phyloP scores from a whole-genome alignment of 2,888 invertebrate genomes.

The Ennomos fuscantarius region DNA sequence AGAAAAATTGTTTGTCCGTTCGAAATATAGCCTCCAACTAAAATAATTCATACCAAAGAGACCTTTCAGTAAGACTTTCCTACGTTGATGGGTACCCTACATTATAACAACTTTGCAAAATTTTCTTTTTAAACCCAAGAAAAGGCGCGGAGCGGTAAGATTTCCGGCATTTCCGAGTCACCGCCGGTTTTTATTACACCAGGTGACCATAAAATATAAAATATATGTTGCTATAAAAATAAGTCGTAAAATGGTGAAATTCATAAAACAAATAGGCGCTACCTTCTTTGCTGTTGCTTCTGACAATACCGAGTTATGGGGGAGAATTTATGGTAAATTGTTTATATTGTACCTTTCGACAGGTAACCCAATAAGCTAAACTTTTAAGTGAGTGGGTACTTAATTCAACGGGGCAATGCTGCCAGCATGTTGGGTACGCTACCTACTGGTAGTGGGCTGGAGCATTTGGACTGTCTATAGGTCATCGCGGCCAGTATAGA shows the following conservation, averaged over 20 bases:
- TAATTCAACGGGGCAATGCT: too few species aligned
- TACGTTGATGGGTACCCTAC: too few species aligned
- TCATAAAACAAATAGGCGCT: slow-evolving; percentile 56
- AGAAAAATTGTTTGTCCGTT: too few species aligned
- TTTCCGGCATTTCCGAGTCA: slow-evolving; percentile 44
- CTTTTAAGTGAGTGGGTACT: neutral
- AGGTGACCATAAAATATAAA: slow-evolving; percentile 65
- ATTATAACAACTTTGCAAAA: slow-evolving; percentile 26
- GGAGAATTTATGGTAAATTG: slow-evolving; percentile 40
- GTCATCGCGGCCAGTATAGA: too few species aligned
- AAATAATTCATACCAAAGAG: too few species aligned
- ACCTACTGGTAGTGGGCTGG: too few species aligned
- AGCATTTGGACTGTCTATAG: too few species aligned
- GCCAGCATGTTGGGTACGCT: too few species aligned
- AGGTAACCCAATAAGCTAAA: slow-evolving; percentile 17
- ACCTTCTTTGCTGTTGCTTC: slow-evolving; percentile 31
- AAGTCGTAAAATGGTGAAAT: slow-evolving; percentile 62
- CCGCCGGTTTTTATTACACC: slow-evolving; percentile 51
- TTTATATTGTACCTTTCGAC: slow-evolving; percentile 29
- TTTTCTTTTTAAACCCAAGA: slow-evolving; percentile 26
- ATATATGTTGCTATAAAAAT: slow-evolving; percentile 66
- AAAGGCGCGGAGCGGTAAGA: slow-evolving; percentile 37
- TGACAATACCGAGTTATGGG: slow-evolving; percentile 38
- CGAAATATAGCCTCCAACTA: too few species aligned
- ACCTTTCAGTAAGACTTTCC: too few species aligned